Evolutionary conservation across 2,797 vertebrate species (phyloP).

Genomic region (Myotis daubentonii): DNA sequence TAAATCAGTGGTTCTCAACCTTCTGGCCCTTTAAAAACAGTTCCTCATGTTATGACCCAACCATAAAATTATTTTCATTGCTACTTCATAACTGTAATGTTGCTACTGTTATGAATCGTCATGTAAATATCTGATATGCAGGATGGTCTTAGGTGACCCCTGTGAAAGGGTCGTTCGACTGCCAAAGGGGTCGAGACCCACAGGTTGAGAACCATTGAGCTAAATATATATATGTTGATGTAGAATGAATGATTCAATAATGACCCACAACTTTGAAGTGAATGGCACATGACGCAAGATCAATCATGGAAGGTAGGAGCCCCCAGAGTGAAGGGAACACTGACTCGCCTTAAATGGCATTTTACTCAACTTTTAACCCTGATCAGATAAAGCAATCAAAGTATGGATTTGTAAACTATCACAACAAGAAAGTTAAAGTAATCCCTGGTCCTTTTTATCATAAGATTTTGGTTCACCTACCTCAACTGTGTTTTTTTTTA

Average conservation of each 20-base stretch:
- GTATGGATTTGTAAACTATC: neutral
- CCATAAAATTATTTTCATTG: too few species aligned
- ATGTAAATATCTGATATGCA: too few species aligned
- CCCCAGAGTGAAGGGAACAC: neutral
- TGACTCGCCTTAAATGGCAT: neutral
- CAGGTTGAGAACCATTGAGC: too few species aligned
- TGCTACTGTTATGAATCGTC: too few species aligned
- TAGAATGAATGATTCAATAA: neutral
- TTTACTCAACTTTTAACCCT: neutral
- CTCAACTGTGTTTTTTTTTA: neutral
- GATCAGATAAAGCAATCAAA: neutral
- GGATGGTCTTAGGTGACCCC: too few species aligned
- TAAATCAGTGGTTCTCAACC: neutral
- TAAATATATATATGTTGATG: neutral
- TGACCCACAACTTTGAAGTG: neutral
- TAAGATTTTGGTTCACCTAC: neutral
- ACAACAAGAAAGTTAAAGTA: neutral
- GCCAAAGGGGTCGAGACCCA: too few species aligned
- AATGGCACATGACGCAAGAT: neutral
- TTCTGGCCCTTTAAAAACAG: too few species aligned
- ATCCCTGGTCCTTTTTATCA: neutral
- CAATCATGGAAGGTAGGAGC: neutral
- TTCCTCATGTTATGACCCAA: too few species aligned
- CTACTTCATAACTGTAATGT: too few species aligned
- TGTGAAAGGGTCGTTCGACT: too few species aligned